Base-by-base conservation (phyloP, 2,797 vertebrate species). In the Syngnathus acus region DNA sequence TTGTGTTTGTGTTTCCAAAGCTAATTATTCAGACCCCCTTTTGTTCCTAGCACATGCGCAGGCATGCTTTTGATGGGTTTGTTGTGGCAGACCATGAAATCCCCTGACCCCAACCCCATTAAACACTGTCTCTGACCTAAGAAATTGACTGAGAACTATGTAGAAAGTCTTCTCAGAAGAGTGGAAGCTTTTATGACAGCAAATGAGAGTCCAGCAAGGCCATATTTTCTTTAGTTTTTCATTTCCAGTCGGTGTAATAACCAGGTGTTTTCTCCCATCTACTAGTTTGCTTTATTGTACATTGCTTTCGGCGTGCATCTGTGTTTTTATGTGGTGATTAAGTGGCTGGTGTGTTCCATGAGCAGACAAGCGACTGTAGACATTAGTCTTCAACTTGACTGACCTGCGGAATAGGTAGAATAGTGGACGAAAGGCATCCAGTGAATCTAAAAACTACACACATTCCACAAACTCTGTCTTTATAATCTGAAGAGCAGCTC, bases 401-500 rank as follows among this genome's bases (percentile, higher is more conserved):
- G 83, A 82, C 76, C 78, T 64, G 57, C 65, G 61, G 69, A 57
- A 59, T 67, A 77, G 58, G 66, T 66, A 50, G 40, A 48, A 64
- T 65, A 82, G 68, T 74, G 71, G 74, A 72, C 82, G 70, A 82
- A 76, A 83, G 74, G 74, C 50, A 68, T 47, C 32, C n/a, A 64
- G 70, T 0, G 1, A 60, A 78, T 83, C 76, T 83, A 80, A 78
- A 82, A 83, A 78, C 68, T 68, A 62, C 80, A 82, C 67, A 65
- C 73, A 57, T 10, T 42, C 6, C 9, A 42, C 16, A 14, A 68
- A 65, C 69, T 77, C 60, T 66, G 50, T 60, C 69, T 77, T 55
- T 66, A 68, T n/a, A 63, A 60, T 71, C 72, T 82, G 76, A 77
- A 81, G 82, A 81, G 73, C 68, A 75, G 48, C 76, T 86, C 74